Base-by-base conservation (phyloP, 2,113 vertebrate genomes). In the Chloropsis hardwickii region DNA sequence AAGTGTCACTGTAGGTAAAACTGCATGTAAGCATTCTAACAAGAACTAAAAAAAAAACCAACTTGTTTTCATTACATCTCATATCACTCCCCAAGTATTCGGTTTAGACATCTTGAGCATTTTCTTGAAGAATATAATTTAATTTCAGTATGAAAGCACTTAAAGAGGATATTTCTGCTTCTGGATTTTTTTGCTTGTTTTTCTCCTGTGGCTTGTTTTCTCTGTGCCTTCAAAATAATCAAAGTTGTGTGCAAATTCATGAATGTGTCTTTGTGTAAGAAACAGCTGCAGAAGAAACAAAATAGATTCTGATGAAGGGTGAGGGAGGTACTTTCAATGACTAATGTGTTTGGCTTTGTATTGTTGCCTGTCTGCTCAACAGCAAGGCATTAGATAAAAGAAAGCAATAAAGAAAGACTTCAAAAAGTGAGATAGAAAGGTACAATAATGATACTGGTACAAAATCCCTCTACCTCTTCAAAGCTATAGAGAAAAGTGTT, bases 231-330 rank as follows among this genome's bases (percentile, higher is more conserved):
- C 72, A 57, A 88, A 93, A 92, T 73, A 88, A 66, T 37, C 35
- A 11, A 18, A 90, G 48, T 48, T 67, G 29, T 83, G 33, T 71
- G 27, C 27, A 31, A 35, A 56, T 87, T 67, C 61, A 85, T 96
- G 78, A 96, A 92, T 69, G 42, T 77, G 37, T 85, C 89, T 85
- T 78, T 96, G 90, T 95, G 56, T 44, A 60, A n/a, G 3, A 48
- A 37, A 87, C 94, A 96, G 95, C 94, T 96, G 93, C 82, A 94
- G 54, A 82, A 96, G 45, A 93, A 96, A 83, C 48, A 94, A 94
- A 94, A 73, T 12, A 39, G 37, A 61, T 93, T 88, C 54, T 73
- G 81, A 23, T 44, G 33, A 77, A 80, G 84, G 44, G 8, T 50
- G 39, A 78, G 47, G 61, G 48, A 89, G 47, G 24, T 82, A 29